phyloP scores from a whole-genome alignment of 2,113 vertebrate species.

The Zonotrichia leucophrys region DNA sequence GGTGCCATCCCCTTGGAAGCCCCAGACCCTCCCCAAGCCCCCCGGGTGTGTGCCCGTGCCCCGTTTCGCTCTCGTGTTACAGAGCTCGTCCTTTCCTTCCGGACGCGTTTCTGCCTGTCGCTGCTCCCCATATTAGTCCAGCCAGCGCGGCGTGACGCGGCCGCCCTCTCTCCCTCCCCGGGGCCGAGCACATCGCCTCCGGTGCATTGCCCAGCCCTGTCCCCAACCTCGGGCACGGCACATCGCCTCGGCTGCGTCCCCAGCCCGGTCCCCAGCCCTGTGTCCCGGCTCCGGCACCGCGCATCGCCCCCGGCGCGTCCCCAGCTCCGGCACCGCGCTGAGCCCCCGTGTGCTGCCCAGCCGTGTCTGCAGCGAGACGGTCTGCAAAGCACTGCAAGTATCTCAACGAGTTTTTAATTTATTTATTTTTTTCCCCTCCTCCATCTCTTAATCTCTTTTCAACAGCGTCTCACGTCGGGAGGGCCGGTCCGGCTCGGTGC shows the following conservation, averaged over 20 bases:
- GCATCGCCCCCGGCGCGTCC: neutral
- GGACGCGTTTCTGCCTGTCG: neutral
- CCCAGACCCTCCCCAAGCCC: neutral
- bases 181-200: neutral
- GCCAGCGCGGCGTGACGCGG: neutral
- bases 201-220: neutral
- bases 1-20: neutral
- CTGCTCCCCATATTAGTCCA: slow-evolving; percentile 43
- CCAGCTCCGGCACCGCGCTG: neutral
- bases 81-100: slow-evolving; percentile 21
- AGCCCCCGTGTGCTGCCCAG: neutral
- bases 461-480: neutral
- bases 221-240: neutral
- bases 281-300: neutral
- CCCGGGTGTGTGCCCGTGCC: neutral
- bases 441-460: neutral
- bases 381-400: slow-evolving; percentile 53
- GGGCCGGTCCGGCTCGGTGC: neutral
- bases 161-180: neutral
- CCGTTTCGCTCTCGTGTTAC: slow-evolving; percentile 5
- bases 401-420: neutral
- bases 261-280: neutral
- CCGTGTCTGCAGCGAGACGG: neutral
- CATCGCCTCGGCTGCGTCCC: neutral
- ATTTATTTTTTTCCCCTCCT: fast-evolving